A percentile compares a stretch with the other conserved stretches of the same genome.
phyloP scores from a whole-genome alignment of 2,888 invertebrate genomes.

The Horisme vitalbata region DNA sequence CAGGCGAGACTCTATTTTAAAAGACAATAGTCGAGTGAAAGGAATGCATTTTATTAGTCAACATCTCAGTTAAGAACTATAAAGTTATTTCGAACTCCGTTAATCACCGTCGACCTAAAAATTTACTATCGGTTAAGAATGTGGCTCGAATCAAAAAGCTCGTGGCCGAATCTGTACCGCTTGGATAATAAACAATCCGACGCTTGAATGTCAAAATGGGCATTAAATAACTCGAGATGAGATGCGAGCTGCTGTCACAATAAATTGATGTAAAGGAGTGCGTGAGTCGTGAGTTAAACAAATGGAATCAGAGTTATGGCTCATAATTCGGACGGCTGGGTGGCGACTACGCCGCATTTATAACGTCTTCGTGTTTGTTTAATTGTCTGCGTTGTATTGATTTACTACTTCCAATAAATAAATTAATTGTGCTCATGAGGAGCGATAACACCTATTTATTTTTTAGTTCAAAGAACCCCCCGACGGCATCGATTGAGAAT shows the following conservation, averaged over 20 bases:
- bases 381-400: conserved; percentile 46
- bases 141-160: conserved; percentile 58
- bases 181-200: conserved; percentile 67
- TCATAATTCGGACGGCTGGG: conserved; percentile 65
- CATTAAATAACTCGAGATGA: conserved; percentile 74
- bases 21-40: conserved; percentile 28
- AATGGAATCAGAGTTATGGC: conserved; percentile 79
- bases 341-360: conserved; percentile 63
- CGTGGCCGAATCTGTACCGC: conserved; percentile 63
- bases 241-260: conserved; percentile 70
- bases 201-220: conserved; percentile 74
- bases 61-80: conserved; percentile 37
- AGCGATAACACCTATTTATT: too few species aligned
- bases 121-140: conserved; percentile 51
- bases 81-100: conserved; percentile 49
- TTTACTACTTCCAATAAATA: conserved; percentile 31
- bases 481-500: too few species aligned
- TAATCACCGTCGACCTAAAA: conserved; percentile 53
- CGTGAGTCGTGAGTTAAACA: conserved; percentile 55
- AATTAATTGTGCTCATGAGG: background rate
- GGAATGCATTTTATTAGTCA: conserved; percentile 33
- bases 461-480: too few species aligned
- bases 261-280: conserved; percentile 76
- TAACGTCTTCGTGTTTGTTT: conserved; percentile 44
- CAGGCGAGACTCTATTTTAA: conserved; percentile 16